A percentile compares a stretch with the other conserved stretches of the same genome.
Conservation (phyloP, 2,888 invertebrate species). For the Temnothorax ravouxi region DNA sequence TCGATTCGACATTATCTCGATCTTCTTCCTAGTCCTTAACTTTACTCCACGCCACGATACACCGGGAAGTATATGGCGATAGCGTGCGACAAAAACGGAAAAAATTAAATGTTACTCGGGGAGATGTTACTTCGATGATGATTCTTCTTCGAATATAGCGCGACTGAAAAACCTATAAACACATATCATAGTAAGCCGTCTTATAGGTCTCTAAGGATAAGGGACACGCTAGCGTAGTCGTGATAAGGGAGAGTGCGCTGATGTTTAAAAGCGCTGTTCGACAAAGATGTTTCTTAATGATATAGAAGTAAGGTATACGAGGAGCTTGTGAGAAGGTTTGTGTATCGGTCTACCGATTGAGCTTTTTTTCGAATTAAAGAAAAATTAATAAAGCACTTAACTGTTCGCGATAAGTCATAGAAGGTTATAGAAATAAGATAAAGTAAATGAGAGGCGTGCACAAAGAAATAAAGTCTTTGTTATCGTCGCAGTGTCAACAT, state of each 20-base stretch:
- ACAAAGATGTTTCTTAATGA: conserved; percentile 50
- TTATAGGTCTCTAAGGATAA: conserved; percentile 64
- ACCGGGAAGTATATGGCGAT: conserved; percentile 39
- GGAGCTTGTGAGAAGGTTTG: conserved; percentile 1
- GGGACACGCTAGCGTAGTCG: conserved; percentile 55
- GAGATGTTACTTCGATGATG: conserved; percentile 58
- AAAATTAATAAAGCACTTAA: conserved; percentile 26
- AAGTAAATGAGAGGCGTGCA: conserved; percentile 33
- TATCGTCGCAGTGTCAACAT: conserved; percentile 38
- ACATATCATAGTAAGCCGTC: conserved; percentile 73
- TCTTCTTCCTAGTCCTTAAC: conserved; percentile 51
- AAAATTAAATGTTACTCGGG: conserved; percentile 27
- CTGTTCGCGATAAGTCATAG: conserved; percentile 34
- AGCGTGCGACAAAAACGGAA: conserved; percentile 15
- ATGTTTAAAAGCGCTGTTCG: conserved; percentile 21
- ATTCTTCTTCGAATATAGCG: conserved; percentile 54
- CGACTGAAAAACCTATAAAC: conserved; percentile 72
- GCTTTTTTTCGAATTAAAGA: conserved; percentile 11
- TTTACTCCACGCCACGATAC: conserved; percentile 39
- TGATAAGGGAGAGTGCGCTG: conserved; percentile 30
- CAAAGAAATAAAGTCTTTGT: conserved; percentile 30
- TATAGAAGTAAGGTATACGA: conserved; percentile 25
- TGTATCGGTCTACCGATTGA: conserved; percentile 9
- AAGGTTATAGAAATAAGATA: conserved; percentile 42
- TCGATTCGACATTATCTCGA: conserved; percentile 60